Percentiles rank a stretch among this genome's conserved stretches.
These are phyloP conservation scores for Galeopterus variegatus DNA, from an alignment of 2,113 vertebrate species.

Conservation along the genomic window DNA sequence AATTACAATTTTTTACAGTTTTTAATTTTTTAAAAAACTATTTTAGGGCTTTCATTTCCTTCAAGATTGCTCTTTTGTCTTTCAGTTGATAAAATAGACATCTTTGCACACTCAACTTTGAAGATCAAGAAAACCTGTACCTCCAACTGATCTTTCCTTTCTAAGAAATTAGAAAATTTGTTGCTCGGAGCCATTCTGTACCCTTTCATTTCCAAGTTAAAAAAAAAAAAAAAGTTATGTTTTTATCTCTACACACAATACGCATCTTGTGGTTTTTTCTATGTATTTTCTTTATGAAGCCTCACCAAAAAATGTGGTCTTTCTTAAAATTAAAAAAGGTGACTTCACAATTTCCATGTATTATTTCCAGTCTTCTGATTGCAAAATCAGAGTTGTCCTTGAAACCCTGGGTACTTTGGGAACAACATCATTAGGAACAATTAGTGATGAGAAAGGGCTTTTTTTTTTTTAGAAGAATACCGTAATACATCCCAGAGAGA, in stretches of 20 bases:
- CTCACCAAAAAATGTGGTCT: not conserved
- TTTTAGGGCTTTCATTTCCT: conserved; percentile 35
- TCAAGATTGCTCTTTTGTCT: not conserved
- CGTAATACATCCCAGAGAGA: not conserved
- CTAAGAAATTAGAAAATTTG: conserved; percentile 51
- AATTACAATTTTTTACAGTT: not conserved
- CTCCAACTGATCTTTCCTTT: not conserved
- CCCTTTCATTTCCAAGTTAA: not conserved
- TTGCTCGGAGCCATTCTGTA: conserved; percentile 5
- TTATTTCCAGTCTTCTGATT: not conserved
- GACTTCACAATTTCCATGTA: not conserved
- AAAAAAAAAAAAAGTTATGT: not conserved
- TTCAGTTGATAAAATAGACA: not conserved
- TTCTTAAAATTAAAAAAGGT: conserved; percentile 44
- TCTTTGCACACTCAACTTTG: conserved; percentile 6
- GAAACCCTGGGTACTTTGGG: not conserved
- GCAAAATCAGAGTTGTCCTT: conserved; percentile 56
- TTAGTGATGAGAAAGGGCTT: not conserved
- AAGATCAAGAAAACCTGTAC: conserved; percentile 55
- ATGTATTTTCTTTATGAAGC: conserved; percentile 23
- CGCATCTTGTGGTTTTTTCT: not conserved
- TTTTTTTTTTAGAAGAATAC: conserved; percentile 16
- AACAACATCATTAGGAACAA: not conserved
- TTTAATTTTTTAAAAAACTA: conserved; percentile 23
- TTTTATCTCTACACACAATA: conserved; percentile 1